A percentile compares a stretch with the other conserved stretches of the same genome.
These are phyloP conservation scores for Epinotia ramella DNA, from an alignment of 2,888 invertebrate genomes.

Conservation along the genomic window DNA sequence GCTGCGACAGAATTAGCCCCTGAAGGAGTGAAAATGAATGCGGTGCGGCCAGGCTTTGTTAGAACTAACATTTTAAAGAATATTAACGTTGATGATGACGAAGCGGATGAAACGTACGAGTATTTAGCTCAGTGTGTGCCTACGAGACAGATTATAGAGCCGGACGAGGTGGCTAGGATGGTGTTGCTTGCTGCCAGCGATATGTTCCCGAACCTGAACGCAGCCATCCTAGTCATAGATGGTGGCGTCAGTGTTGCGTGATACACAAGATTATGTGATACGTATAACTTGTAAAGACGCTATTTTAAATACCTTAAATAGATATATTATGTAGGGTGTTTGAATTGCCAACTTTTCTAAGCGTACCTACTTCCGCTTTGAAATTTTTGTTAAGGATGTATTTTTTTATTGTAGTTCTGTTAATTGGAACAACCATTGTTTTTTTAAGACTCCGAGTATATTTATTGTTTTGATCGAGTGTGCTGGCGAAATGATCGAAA, in stretches of 20 bases:
- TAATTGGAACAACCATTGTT: too few species aligned
- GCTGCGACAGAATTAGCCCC: slow-evolving; percentile 45
- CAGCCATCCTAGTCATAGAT: slow-evolving; percentile 44
- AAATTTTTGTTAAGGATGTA: too few species aligned
- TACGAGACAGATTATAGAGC: slow-evolving; percentile 45
- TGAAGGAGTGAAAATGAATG: slow-evolving; percentile 48
- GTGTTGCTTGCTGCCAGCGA: slow-evolving; percentile 47
- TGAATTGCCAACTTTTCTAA: too few species aligned
- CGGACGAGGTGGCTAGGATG: slow-evolving; percentile 48
- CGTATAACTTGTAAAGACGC: too few species aligned
- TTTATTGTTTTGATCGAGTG: too few species aligned
- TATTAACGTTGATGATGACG: slow-evolving; percentile 40
- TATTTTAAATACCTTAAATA: background rate
- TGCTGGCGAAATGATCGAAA: too few species aligned
- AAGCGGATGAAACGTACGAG: slow-evolving; percentile 31
- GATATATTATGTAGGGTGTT: too few species aligned
- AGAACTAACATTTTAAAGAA: slow-evolving; percentile 46
- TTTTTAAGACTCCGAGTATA: too few species aligned
- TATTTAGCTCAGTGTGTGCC: slow-evolving; percentile 35
- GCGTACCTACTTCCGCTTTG: too few species aligned
- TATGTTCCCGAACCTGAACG: slow-evolving; percentile 46
- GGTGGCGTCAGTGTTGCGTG: slow-evolving; percentile 23
- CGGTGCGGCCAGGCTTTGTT: slow-evolving; percentile 45
- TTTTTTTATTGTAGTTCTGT: too few species aligned
- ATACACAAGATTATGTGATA: background rate